Conservation (phyloP, 2,888 invertebrate genomes). For the Xylota sylvarum region DNA sequence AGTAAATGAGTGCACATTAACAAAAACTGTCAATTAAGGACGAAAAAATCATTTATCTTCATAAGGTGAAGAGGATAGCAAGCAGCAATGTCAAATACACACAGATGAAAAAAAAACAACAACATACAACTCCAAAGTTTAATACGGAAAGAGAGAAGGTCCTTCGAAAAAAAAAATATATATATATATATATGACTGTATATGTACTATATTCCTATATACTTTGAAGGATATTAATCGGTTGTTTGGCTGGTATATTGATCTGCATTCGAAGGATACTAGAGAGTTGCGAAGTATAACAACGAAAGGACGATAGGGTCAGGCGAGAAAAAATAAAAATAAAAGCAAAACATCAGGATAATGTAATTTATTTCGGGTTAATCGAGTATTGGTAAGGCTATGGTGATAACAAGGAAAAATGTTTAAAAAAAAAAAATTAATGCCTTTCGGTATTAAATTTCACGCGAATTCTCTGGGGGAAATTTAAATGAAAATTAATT, state of each 20-base stretch:
- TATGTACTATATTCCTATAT: neutral
- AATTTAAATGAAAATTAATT: conserved; percentile 71
- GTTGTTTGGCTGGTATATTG: conserved; percentile 49
- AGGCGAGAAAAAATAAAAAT: conserved; percentile 13
- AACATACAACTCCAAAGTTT: neutral
- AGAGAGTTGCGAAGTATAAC: neutral
- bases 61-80: conserved; percentile 47
- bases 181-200: neutral
- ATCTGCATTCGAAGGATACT: conserved; percentile 22
- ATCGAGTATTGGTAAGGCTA: conserved; percentile 49
- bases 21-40: conserved; percentile 61
- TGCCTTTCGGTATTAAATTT: conserved; percentile 45
- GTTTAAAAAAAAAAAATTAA: conserved; percentile 29
- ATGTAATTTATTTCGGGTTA: conserved; percentile 70
- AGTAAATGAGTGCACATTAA: conserved; percentile 64
- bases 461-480: neutral
- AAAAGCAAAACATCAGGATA: conserved; percentile 49
- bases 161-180: conserved; percentile 6
- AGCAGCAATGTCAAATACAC: conserved; percentile 10
- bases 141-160: neutral
- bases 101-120: neutral
- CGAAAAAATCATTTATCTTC: conserved; percentile 58
- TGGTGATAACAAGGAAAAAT: conserved; percentile 51
- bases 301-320: conserved; percentile 2
- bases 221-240: conserved; percentile 59